A percentile compares a stretch with the other conserved stretches of the same genome.
phyloP scores from a whole-genome alignment of 1,140 invertebrate genomes.

The Eriosoma lanigerum region DNA sequence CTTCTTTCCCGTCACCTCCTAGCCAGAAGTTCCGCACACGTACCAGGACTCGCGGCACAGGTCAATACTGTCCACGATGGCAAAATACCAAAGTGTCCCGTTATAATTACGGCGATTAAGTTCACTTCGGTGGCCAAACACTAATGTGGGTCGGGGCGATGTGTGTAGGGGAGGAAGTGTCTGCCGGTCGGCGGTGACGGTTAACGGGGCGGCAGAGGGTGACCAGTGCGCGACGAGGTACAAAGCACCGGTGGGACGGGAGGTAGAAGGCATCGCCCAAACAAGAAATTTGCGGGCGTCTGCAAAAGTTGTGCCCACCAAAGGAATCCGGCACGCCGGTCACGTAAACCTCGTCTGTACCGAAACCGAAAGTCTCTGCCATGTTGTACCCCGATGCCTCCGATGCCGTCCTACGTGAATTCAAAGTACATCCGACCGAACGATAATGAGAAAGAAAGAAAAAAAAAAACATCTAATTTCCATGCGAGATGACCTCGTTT shows the following conservation, averaged over 20 bases:
- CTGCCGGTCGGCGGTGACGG: too few species aligned
- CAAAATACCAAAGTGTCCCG: slow-evolving; percentile 48
- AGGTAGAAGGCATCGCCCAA: slow-evolving; percentile 28
- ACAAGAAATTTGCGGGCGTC: slow-evolving; percentile 50
- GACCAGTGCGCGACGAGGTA: not conserved
- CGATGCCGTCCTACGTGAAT: slow-evolving; percentile 20
- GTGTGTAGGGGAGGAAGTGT: not conserved
- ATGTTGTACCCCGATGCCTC: too few species aligned
- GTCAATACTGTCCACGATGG: slow-evolving; percentile 30
- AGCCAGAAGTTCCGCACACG: not conserved
- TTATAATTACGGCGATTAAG: slow-evolving; percentile 49
- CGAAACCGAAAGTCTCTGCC: slow-evolving; percentile 48
- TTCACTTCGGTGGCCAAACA: slow-evolving; percentile 47
- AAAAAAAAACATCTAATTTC: slow-evolving; percentile 47
- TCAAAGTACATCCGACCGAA: slow-evolving; percentile 44
- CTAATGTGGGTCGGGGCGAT: slow-evolving; percentile 10
- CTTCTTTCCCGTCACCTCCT: not conserved
- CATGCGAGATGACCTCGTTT: slow-evolving; percentile 40
- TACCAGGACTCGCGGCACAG: too few species aligned
- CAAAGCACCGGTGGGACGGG: not conserved
- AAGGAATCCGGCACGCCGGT: slow-evolving; percentile 45
- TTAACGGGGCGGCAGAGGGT: not conserved
- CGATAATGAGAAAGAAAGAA: too few species aligned
- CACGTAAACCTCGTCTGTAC: slow-evolving; percentile 24
- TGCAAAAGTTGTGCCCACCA: slow-evolving; percentile 32